A percentile compares a stretch with the other conserved stretches of the same genome.
Evolutionary conservation across 1,140 invertebrate species (phyloP).

Genomic region (Drosophila aff.): DNA sequence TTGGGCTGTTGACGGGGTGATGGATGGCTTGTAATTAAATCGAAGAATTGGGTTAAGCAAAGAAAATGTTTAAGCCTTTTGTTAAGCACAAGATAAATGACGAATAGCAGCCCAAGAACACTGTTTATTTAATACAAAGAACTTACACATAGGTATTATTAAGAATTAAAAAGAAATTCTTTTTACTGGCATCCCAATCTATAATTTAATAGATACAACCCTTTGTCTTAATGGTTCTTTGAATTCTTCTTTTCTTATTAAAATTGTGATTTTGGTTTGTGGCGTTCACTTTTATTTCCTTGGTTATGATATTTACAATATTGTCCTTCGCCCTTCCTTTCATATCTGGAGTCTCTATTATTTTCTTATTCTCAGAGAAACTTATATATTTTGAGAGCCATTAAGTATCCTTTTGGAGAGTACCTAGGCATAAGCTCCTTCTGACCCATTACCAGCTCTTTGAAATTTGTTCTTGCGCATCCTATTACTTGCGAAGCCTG

Average conservation of each 20-base stretch:
- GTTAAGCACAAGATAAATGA: not conserved
- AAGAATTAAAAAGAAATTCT: not conserved
- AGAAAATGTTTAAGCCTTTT: not conserved
- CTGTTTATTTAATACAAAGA: not conserved
- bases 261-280: not conserved
- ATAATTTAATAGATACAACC: not conserved
- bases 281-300: too few species aligned
- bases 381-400: not conserved
- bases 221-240: not conserved
- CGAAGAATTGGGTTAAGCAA: too few species aligned
- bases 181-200: too few species aligned
- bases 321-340: not conserved
- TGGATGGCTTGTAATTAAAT: conserved; percentile 25
- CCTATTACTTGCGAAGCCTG: not conserved
- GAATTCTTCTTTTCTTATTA: not conserved
- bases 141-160: not conserved
- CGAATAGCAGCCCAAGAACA: too few species aligned
- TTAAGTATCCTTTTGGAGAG: not conserved
- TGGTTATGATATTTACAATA: too few species aligned
- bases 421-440: conserved; percentile 17
- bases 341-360: too few species aligned
- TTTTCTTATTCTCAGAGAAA: not conserved
- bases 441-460: not conserved
- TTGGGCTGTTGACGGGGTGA: conserved; percentile 28
- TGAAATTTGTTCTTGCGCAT: conserved; percentile 1